Conservation (phyloP, 2,797 vertebrate genomes). For the Eulemur albifrons region DNA sequence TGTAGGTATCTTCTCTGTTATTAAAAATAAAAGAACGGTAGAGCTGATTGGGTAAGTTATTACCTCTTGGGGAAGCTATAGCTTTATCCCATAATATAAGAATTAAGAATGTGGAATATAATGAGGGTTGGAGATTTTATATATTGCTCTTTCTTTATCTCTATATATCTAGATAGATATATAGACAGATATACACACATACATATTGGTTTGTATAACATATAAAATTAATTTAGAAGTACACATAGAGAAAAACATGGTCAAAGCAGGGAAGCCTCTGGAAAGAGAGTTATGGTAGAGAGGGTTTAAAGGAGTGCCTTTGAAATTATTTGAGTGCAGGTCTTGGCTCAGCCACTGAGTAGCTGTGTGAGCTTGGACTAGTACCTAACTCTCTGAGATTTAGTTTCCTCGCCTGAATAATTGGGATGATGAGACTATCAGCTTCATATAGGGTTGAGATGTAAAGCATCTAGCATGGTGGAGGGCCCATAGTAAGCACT, state of each 20-base stretch:
- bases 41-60: background rate
- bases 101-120: background rate
- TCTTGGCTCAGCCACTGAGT: background rate
- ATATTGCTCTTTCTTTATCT: background rate
- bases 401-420: background rate
- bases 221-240: background rate
- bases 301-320: background rate
- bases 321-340: background rate
- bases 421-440: background rate
- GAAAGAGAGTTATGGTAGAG: background rate
- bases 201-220: background rate
- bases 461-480: background rate
- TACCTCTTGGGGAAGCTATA: background rate
- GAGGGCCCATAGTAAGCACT: background rate
- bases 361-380: background rate
- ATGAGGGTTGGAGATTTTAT: background rate
- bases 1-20: background rate
- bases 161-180: background rate
- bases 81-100: background rate
- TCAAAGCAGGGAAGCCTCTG: background rate
- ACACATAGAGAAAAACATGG: background rate
- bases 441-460: background rate
- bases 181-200: background rate
- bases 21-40: background rate
- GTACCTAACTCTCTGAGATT: background rate